Base-by-base conservation (phyloP, 2,113 vertebrate species). In the Megaptera novaeangliae region DNA sequence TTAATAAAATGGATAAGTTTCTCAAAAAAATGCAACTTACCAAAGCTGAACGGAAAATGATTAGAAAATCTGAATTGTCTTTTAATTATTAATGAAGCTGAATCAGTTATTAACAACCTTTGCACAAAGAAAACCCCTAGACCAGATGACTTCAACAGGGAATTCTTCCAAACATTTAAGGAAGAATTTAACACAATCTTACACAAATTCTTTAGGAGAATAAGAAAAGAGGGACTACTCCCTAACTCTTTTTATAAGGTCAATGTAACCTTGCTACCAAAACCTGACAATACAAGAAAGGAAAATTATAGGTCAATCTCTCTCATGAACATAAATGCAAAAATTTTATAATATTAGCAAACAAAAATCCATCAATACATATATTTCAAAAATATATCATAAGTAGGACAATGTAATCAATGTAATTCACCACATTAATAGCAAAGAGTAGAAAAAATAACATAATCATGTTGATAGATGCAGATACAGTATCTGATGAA, bases 401-500 rank as follows among this genome's bases (percentile, higher is more conserved):
- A 89, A 44, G 49, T 52, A 8, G 85, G 11, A 63, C 39, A 86
- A 49, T 57, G 36, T 41, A 57, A 39, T 78, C 59, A 86, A 61
- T 64, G 7, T 36, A 91, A 95, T 69, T 85, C 12, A 80, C 20
- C 27, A 5, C 63, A 80, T 61, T 69, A 80, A 91, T 15, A 84
- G 74, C 71, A 95, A 95, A 92, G 63, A 96, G 52, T 6, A 66
- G 15, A 94, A 71, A 80, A 78, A 80, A 61, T 78, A 77, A 96
- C 44, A 57, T n/a, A 11, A 52, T 41, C 39, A 20, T 82, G 6
- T 89, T 92, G 27, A 63, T n/a, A 74, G 29, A 74, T 80, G 31
- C 13, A 63, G 74, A 94, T 85, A 89, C 15, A 78, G 2, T 46
- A 91, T 59, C 75, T 92, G 64, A 92, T 13, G 91, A 59, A 88